Evolutionary conservation across 2,888 invertebrate genomes (phyloP).

Genomic region (Nebria brevicollis): DNA sequence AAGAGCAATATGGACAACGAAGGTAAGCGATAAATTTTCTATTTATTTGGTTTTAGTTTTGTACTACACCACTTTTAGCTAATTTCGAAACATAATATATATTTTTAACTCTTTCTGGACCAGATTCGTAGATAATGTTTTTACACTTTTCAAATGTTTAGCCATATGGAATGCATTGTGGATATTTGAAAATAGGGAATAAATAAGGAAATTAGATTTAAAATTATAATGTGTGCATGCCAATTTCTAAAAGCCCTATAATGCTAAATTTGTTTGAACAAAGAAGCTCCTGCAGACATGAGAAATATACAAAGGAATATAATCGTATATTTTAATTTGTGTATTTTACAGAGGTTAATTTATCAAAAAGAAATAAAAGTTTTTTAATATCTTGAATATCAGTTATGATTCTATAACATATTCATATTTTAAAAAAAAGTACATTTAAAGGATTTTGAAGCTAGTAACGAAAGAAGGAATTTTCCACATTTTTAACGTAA

Average conservation of each 20-base stretch:
- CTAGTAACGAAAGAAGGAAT: background rate
- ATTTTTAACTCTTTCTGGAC: background rate
- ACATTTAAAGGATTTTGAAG: background rate
- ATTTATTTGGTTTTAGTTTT: background rate
- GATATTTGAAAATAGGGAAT: too few relatives aligned
- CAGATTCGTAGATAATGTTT: too few relatives aligned
- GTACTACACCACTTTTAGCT: background rate
- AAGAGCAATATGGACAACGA: background rate
- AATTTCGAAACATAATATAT: background rate
- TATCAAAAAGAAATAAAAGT: background rate
- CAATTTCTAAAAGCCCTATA: too few relatives aligned
- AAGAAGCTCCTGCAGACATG: background rate
- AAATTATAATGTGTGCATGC: too few relatives aligned
- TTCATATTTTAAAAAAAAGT: too few relatives aligned
- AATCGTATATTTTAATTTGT: background rate
- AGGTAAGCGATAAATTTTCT: background rate
- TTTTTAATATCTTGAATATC: background rate
- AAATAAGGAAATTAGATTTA: too few relatives aligned
- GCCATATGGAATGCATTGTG: too few relatives aligned
- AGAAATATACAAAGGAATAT: background rate
- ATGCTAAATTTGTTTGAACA: background rate
- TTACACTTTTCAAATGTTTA: too few relatives aligned
- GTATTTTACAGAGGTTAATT: background rate
- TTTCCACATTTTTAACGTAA: background rate
- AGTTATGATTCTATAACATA: too few relatives aligned